Conservation (phyloP, 2,888 invertebrate genomes). For the Eulithis prunata region DNA sequence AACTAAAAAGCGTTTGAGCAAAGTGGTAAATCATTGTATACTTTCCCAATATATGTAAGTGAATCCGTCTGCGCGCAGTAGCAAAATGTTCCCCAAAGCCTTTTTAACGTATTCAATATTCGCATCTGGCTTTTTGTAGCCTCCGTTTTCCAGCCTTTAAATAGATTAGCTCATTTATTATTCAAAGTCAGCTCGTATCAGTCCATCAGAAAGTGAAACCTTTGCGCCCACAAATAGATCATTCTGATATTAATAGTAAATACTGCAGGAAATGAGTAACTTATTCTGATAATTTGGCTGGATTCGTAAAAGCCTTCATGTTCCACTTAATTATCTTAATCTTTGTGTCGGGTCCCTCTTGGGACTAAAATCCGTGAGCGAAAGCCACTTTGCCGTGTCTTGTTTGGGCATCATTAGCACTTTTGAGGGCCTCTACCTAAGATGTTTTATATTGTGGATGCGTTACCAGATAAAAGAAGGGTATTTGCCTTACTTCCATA, state of each 20-base stretch:
- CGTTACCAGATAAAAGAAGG: too few relatives aligned
- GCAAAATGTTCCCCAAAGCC: constrained; percentile 53
- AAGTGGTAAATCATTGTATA: too few relatives aligned
- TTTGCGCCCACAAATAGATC: constrained; percentile 41
- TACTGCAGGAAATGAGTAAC: constrained; percentile 31
- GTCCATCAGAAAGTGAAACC: constrained; percentile 43
- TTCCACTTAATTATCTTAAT: constrained; percentile 30
- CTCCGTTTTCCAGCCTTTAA: constrained; percentile 51
- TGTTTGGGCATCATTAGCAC: constrained; percentile 20
- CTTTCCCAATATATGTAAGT: constrained; percentile 42
- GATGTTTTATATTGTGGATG: too few relatives aligned
- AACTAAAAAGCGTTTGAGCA: too few relatives aligned
- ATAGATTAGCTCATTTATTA: constrained; percentile 57
- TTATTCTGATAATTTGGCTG: constrained; percentile 31
- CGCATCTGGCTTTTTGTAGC: constrained; percentile 55
- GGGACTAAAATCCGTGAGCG: constrained; percentile 13
- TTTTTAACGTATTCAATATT: constrained; percentile 65
- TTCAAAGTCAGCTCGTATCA: constrained; percentile 46
- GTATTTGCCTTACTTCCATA: too few relatives aligned
- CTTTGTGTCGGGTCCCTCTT: constrained; percentile 24
- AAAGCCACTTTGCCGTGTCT: constrained; percentile 20
- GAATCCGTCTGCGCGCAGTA: constrained; percentile 64
- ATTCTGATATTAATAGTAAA: constrained; percentile 42
- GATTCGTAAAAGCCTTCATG: constrained; percentile 31
- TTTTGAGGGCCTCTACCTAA: constrained; percentile 5